Evolutionary conservation across 2,797 vertebrate genomes (phyloP).

Genomic region (Chaetodon trifasciatus): DNA sequence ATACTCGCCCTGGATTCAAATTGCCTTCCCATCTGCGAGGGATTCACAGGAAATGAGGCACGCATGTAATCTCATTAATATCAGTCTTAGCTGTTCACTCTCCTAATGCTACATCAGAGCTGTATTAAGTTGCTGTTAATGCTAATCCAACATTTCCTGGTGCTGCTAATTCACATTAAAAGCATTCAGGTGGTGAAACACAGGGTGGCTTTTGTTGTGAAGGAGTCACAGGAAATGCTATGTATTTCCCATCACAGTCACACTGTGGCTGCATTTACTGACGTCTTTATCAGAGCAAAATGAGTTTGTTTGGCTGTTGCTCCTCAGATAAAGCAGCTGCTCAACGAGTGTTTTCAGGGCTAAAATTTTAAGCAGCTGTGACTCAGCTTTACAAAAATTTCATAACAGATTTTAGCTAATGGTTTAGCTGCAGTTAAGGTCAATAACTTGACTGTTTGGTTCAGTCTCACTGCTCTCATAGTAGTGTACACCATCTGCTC

Average conservation of each 20-base stretch:
- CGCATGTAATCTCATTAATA: neutral
- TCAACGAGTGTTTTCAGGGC: neutral
- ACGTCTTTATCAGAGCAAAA: too few relatives aligned
- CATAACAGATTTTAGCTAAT: too few relatives aligned
- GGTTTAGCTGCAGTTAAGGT: too few relatives aligned
- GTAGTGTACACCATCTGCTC: neutral
- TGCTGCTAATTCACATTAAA: neutral
- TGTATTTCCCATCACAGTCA: too few relatives aligned
- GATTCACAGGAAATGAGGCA: neutral
- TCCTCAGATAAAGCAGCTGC: neutral
- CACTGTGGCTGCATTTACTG: neutral
- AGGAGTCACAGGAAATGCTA: too few relatives aligned
- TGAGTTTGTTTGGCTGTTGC: neutral
- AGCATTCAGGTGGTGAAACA: neutral
- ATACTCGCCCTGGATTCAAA: neutral
- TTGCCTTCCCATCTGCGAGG: neutral
- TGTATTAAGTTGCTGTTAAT: neutral
- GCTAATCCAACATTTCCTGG: neutral
- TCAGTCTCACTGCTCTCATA: neutral
- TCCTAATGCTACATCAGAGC: neutral
- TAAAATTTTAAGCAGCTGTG: neutral
- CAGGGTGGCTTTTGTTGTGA: neutral
- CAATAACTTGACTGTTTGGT: neutral
- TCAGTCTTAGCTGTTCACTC: neutral
- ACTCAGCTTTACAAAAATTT: too few relatives aligned